Evolutionary conservation across 2,113 vertebrate species (phyloP).

Genomic region (Hippocampus comes): DNA sequence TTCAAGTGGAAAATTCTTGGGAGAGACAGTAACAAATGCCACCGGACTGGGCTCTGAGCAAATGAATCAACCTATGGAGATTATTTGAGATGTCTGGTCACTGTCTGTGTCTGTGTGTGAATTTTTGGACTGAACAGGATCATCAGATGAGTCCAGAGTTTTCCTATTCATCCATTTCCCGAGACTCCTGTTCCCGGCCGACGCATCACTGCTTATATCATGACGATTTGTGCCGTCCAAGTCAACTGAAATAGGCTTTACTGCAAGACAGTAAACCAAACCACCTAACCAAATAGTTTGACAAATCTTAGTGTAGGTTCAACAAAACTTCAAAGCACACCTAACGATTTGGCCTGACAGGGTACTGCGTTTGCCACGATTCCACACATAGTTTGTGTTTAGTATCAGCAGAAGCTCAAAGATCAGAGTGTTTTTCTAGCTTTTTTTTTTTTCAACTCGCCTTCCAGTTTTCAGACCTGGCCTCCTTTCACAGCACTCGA

Average conservation of each 20-base stretch:
- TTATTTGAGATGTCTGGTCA: constrained; percentile 36
- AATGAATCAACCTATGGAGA: constrained; percentile 52
- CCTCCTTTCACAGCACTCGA: constrained; percentile 25
- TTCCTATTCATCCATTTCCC: constrained; percentile 8
- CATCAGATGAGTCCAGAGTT: constrained; percentile 42
- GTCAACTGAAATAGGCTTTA: constrained; percentile 14
- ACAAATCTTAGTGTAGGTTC: constrained; percentile 2
- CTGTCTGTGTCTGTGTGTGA: constrained; percentile 16
- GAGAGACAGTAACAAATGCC: constrained; percentile 24
- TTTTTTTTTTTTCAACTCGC: neutral
- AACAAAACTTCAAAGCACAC: constrained; percentile 40
- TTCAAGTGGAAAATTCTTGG: constrained; percentile 30
- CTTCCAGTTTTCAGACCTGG: constrained; percentile 39
- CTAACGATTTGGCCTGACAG: constrained; percentile 39
- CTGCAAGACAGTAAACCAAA: constrained; percentile 41
- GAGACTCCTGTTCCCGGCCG: constrained; percentile 35
- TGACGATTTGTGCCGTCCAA: constrained; percentile 40
- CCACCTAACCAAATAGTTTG: constrained; percentile 30
- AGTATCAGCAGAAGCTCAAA: constrained; percentile 35
- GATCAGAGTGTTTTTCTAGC: constrained; percentile 42
- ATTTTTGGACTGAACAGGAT: constrained; percentile 14
- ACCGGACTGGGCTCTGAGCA: constrained; percentile 37
- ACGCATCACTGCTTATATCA: constrained; percentile 24
- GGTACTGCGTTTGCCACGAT: constrained; percentile 8
- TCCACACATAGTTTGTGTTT: constrained; percentile 31